phyloP scores from a whole-genome alignment of 1,140 invertebrate genomes.

The Brachionus rotundiformis region DNA sequence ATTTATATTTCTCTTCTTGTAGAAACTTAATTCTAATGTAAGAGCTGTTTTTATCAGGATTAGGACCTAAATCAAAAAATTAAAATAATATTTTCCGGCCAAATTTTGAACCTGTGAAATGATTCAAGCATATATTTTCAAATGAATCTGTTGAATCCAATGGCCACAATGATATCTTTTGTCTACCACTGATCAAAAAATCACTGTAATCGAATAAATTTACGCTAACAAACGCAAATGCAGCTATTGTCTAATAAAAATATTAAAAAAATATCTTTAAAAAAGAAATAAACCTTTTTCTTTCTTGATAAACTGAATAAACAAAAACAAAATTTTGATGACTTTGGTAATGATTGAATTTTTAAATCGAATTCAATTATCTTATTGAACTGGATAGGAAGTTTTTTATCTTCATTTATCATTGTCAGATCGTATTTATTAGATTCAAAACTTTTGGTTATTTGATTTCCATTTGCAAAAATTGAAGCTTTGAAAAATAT shows the following conservation, averaged over 20 bases:
- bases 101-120: slow-evolving; percentile 14
- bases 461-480: background rate
- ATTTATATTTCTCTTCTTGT: background rate
- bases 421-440: slow-evolving; percentile 1
- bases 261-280: slow-evolving; percentile 72
- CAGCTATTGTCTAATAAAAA: slow-evolving; percentile 66
- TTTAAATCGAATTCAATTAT: slow-evolving; percentile 53
- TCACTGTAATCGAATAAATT: slow-evolving; percentile 90
- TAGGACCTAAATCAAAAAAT: background rate
- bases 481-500: slow-evolving; percentile 25
- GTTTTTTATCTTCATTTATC: background rate
- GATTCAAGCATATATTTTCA: background rate
- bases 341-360: slow-evolving; percentile 57
- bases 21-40: background rate
- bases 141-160: slow-evolving; percentile 63
- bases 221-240: slow-evolving; percentile 80
- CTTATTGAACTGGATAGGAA: slow-evolving; percentile 4
- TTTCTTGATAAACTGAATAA: slow-evolving; percentile 52
- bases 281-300: slow-evolving; percentile 54
- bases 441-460: background rate
- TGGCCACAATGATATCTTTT: slow-evolving; percentile 86
- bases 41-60: slow-evolving; percentile 14
- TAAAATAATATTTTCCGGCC: no score
- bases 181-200: slow-evolving; percentile 77
- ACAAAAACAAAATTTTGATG: slow-evolving; percentile 55